These are phyloP conservation scores for Premnoplex brunnescens DNA, from an alignment of 2,797 vertebrate species.

Conservation along the genomic window DNA sequence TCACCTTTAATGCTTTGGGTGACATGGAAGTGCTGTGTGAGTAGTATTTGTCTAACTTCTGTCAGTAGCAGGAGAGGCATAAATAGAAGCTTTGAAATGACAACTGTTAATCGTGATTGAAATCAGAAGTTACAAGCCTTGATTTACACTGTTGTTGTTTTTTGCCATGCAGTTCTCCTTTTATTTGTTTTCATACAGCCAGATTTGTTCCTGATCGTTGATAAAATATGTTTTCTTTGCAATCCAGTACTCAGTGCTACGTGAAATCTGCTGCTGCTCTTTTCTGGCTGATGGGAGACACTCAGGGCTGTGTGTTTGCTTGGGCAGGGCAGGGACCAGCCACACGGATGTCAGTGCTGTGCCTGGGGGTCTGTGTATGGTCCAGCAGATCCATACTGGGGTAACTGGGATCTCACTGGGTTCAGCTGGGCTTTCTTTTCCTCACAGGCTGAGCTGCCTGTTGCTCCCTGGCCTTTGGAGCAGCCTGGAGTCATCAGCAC, in stretches of 20 bases:
- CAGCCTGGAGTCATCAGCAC: not conserved
- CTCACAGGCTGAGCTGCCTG: not conserved
- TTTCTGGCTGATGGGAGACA: not conserved
- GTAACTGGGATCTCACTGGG: not conserved
- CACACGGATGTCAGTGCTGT: rapidly evolving
- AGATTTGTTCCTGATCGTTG: conserved; percentile 34
- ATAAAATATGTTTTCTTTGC: conserved; percentile 33
- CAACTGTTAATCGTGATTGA: not conserved
- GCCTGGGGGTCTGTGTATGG: not conserved
- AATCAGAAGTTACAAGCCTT: not conserved
- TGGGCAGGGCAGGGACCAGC: not conserved
- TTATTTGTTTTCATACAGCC: conserved; percentile 41
- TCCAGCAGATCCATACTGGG: not conserved
- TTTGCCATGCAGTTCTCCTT: not conserved
- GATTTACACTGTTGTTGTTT: not conserved
- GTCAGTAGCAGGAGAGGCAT: not conserved
- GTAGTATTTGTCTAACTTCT: not conserved
- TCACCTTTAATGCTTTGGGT: not conserved
- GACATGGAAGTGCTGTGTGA: not conserved
- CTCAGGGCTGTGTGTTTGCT: not conserved
- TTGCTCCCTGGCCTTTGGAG: not conserved
- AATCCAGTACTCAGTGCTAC: not conserved
- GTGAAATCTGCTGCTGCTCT: not conserved
- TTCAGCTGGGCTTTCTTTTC: not conserved
- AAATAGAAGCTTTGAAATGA: not conserved